Evolutionary conservation across 1,140 invertebrate species (phyloP).

Genomic region (Sarcophaga bullata): DNA sequence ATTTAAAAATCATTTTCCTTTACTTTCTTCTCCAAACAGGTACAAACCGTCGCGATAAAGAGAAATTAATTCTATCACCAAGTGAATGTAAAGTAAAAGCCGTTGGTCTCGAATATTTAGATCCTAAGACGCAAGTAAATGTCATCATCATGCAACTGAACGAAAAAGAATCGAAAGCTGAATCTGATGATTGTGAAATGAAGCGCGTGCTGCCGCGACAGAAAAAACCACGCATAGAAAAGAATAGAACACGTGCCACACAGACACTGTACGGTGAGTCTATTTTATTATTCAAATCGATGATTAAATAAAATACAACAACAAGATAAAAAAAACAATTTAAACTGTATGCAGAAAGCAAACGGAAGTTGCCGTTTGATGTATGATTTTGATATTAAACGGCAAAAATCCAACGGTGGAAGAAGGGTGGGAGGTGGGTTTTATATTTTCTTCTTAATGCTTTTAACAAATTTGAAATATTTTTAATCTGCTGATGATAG

Average conservation of each 20-base stretch:
- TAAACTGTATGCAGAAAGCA: background rate
- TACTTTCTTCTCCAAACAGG: background rate
- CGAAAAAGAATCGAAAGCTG: background rate
- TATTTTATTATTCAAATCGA: constrained; percentile 4
- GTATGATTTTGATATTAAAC: background rate
- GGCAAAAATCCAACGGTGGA: background rate
- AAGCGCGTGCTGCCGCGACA: background rate
- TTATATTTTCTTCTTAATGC: background rate
- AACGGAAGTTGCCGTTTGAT: background rate
- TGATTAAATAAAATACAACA: background rate
- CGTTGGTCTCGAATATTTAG: constrained; percentile 14
- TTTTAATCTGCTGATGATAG: constrained; percentile 7
- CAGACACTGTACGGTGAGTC: constrained; percentile 59
- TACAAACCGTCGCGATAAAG: background rate
- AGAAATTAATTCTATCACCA: constrained; percentile 27
- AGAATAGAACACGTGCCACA: constrained; percentile 51
- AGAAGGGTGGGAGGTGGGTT: too few relatives aligned
- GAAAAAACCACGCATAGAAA: background rate
- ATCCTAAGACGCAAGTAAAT: constrained; percentile 39
- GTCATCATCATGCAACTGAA: constrained; percentile 24
- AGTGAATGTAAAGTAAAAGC: constrained; percentile 42
- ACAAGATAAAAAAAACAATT: background rate
- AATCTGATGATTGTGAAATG: background rate
- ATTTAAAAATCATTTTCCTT: background rate
- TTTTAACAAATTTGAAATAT: constrained; percentile 22